phyloP scores from a whole-genome alignment of 2,888 invertebrate genomes.

The Micoletzkya japonica region DNA sequence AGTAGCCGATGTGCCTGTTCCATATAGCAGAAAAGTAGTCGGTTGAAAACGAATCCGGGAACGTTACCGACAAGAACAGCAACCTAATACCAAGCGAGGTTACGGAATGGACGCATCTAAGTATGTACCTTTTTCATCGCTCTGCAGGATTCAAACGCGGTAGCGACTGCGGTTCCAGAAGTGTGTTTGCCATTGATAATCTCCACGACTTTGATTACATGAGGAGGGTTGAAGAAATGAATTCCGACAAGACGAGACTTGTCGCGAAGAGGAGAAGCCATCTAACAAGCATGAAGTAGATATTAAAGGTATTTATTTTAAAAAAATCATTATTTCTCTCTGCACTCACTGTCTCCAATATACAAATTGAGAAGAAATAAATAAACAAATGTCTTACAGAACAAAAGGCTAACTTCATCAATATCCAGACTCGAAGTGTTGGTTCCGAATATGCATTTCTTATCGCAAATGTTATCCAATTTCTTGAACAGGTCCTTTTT shows the following conservation, averaged over 20 bases:
- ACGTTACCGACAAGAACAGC: slow-evolving; percentile 52
- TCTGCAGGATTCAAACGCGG: slow-evolving; percentile 64
- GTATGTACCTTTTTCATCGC: slow-evolving; percentile 62
- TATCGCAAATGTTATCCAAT: slow-evolving; percentile 64
- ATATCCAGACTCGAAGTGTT: slow-evolving; percentile 66
- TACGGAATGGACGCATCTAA: no score
- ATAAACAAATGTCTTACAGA: no score
- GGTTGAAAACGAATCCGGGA: slow-evolving; percentile 52
- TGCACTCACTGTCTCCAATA: background rate
- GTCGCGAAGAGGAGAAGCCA: slow-evolving; percentile 63
- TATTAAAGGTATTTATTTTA: background rate
- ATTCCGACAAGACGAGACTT: slow-evolving; percentile 64
- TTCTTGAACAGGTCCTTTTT: slow-evolving; percentile 65
- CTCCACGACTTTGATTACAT: slow-evolving; percentile 62
- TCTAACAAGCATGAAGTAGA: slow-evolving; percentile 46
- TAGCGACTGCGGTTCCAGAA: slow-evolving; percentile 64
- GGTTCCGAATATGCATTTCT: slow-evolving; percentile 63
- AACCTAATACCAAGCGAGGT: slow-evolving; percentile 27
- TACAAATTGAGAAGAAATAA: background rate
- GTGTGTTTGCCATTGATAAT: slow-evolving; percentile 64
- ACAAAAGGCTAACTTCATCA: slow-evolving; percentile 48
- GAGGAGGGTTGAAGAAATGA: slow-evolving; percentile 66
- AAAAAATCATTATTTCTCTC: background rate
- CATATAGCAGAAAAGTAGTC: slow-evolving; percentile 38
- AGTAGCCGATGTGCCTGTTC: slow-evolving; percentile 5